phyloP scores from a whole-genome alignment of 2,888 invertebrate species.

The Branchellion lobata region DNA sequence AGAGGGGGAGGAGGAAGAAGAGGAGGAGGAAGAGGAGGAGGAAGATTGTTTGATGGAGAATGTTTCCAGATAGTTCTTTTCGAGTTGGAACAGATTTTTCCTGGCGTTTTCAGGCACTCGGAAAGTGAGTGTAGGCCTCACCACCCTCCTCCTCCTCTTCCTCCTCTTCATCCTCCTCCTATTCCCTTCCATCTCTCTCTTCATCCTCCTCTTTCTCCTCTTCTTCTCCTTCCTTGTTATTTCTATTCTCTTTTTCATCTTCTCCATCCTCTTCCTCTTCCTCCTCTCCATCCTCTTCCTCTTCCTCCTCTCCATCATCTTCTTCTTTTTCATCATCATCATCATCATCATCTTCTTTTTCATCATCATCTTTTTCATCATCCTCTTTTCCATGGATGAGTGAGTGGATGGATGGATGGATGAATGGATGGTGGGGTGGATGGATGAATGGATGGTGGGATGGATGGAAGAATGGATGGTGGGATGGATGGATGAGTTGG shows the following conservation, averaged over 20 bases:
- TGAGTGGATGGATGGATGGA: too few species aligned
- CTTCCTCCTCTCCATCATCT: too few species aligned
- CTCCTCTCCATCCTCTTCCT: not conserved
- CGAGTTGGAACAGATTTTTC: not conserved
- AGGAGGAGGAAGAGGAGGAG: not conserved
- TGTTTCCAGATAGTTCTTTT: constrained; percentile 11
- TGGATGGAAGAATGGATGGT: too few species aligned
- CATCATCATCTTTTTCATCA: too few species aligned
- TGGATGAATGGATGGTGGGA: too few species aligned
- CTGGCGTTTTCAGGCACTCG: not conserved
- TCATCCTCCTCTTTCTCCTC: not conserved
- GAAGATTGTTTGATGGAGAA: not conserved
- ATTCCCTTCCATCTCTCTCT: not conserved
- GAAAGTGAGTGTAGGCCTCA: not conserved
- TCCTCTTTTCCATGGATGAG: too few species aligned
- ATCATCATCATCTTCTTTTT: too few species aligned
- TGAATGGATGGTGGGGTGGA: too few species aligned
- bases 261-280: not conserved
- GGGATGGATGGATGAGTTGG: too few species aligned
- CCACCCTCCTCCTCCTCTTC: constrained; percentile 7
- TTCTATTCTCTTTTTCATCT: not conserved
- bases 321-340: too few species aligned
- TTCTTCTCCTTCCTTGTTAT: not conserved
- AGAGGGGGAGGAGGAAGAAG: not conserved
- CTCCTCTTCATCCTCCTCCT: not conserved